Percentiles rank a stretch among this genome's conserved stretches.
phyloP scores from a whole-genome alignment of 23 tunicate genomes.

The Oikopleura albicans region DNA sequence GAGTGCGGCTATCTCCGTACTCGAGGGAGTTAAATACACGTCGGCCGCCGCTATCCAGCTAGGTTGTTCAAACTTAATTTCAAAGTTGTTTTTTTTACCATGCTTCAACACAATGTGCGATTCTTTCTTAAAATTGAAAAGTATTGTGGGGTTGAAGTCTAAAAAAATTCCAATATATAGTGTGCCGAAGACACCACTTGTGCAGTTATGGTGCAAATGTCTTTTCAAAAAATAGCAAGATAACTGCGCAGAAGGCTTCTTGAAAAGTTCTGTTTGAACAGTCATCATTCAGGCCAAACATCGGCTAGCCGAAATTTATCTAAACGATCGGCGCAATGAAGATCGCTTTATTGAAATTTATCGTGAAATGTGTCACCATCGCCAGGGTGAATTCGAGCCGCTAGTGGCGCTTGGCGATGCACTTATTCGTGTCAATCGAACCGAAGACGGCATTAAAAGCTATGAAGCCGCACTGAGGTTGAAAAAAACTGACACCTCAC shows the following conservation, averaged over 20 bases:
- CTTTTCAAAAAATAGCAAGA: too few species aligned
- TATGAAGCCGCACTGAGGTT: not conserved
- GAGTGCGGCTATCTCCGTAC: not conserved
- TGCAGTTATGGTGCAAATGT: too few species aligned
- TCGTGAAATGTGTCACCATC: not conserved
- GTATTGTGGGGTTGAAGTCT: too few species aligned
- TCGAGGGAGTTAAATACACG: not conserved
- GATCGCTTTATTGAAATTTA: not conserved
- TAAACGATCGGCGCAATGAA: not conserved
- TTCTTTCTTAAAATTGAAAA: too few species aligned
- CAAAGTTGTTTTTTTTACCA: too few species aligned
- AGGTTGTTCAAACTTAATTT: too few species aligned
- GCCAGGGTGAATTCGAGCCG: not conserved
- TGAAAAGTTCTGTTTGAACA: too few species aligned
- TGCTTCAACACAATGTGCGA: too few species aligned
- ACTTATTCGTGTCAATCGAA: not conserved
- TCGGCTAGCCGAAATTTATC: not conserved
- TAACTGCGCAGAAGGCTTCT: too few species aligned
- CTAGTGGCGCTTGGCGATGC: not conserved
- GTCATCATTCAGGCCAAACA: not conserved
- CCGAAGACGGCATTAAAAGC: not conserved
- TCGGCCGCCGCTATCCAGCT: not conserved
- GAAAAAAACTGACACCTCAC: not conserved
- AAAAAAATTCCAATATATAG: too few species aligned
- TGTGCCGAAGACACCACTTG: too few species aligned